Percentiles rank a stretch among this genome's conserved stretches.
Evolutionary conservation across 2,888 invertebrate genomes (phyloP).

Genomic region (Plagodis pulveraria): DNA sequence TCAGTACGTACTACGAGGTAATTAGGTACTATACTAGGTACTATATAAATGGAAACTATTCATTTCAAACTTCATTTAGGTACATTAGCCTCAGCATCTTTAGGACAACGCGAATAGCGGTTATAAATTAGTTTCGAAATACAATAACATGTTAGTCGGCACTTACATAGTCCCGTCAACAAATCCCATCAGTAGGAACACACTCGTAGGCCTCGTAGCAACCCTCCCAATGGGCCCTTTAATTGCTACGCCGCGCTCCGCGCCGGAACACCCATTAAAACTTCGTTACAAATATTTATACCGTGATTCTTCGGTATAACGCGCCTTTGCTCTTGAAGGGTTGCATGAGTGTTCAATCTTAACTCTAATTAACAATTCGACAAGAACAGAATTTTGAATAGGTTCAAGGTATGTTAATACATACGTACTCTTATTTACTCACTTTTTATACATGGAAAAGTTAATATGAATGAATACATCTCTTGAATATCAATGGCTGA

Average conservation of each 20-base stretch:
- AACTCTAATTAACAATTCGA: not conserved
- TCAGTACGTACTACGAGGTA: no score
- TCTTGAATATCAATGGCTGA: no score
- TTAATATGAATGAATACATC: no score
- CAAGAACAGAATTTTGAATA: not conserved
- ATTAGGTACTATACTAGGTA: no score
- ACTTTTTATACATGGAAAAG: no score
- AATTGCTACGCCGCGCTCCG: not conserved
- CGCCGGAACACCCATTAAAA: not conserved
- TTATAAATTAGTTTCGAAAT: not conserved
- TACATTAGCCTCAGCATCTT: no score
- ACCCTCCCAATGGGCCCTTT: not conserved
- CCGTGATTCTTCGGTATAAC: not conserved
- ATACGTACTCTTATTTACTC: no score
- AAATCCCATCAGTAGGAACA: not conserved
- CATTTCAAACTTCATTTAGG: no score
- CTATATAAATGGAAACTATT: no score
- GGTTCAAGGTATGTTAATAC: no score
- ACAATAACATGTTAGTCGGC: not conserved
- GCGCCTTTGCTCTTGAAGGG: not conserved
- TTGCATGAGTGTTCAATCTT: not conserved
- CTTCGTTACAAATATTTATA: not conserved
- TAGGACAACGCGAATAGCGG: no score
- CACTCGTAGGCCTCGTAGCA: not conserved
- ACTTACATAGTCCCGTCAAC: not conserved